Conservation (phyloP, 2,888 invertebrate genomes). For the Parasteatoda lunata region DNA sequence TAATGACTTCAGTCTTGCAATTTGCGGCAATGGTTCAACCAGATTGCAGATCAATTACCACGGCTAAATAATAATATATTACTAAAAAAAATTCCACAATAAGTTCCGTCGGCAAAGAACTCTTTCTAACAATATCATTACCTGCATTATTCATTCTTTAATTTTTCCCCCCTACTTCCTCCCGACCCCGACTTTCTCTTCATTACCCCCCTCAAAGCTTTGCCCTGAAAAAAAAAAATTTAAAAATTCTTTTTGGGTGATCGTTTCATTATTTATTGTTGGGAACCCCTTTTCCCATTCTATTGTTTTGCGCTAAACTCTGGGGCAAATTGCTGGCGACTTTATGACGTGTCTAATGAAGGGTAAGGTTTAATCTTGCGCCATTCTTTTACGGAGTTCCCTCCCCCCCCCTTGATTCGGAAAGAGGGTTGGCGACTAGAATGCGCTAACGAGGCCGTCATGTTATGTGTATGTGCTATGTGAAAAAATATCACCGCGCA, state of each 20-base stretch:
- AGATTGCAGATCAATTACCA: constrained; percentile 66
- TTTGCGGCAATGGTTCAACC: constrained; percentile 57
- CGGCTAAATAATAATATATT: constrained; percentile 53
- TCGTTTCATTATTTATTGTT: constrained; percentile 26
- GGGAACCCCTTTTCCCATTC: constrained; percentile 29
- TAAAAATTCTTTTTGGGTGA: background rate
- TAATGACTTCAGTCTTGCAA: constrained; percentile 63
- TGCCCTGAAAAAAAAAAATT: background rate
- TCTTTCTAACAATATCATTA: constrained; percentile 65
- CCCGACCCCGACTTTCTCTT: background rate
- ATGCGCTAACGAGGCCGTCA: constrained; percentile 46
- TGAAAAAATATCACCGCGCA: constrained; percentile 33
- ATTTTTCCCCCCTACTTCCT: background rate
- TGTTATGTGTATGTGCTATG: constrained; percentile 14
- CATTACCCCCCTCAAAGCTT: background rate
- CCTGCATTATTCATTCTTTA: constrained; percentile 57
- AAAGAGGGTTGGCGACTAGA: constrained; percentile 10
- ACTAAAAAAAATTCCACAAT: constrained; percentile 41
- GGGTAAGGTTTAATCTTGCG: constrained; percentile 53
- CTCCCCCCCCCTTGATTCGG: background rate
- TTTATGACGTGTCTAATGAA: constrained; percentile 62
- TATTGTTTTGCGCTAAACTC: constrained; percentile 57
- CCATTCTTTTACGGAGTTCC: constrained; percentile 35
- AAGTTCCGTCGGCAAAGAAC: constrained; percentile 9
- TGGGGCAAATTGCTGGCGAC: constrained; percentile 62